phyloP scores from a whole-genome alignment of 2,888 invertebrate genomes.

The Hedychridium roseum region DNA sequence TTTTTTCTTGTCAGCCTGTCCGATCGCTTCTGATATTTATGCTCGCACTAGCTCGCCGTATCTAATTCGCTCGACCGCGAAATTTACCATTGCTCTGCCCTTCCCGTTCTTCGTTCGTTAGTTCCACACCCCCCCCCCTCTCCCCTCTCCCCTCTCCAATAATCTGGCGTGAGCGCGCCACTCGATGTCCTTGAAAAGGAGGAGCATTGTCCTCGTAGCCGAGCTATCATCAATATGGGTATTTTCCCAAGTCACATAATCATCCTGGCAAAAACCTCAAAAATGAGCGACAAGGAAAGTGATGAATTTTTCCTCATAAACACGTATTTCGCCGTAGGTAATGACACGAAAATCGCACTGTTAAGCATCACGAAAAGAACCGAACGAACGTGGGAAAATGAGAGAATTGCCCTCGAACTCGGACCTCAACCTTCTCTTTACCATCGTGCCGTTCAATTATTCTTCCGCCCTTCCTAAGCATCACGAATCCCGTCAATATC shows the following conservation, averaged over 20 bases:
- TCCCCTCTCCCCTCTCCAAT: constrained; percentile 3
- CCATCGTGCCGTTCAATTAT: too few species aligned
- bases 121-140: too few species aligned
- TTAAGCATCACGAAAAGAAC: constrained; percentile 41
- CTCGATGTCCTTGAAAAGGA: constrained; percentile 58
- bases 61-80: constrained; percentile 13
- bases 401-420: constrained; percentile 60
- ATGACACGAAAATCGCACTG: too few species aligned
- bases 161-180: constrained; percentile 31
- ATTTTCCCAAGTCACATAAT: too few species aligned
- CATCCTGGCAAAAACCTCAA: too few species aligned
- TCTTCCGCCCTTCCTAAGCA: too few species aligned
- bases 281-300: too few species aligned
- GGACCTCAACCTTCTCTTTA: constrained; percentile 60
- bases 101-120: constrained; percentile 18
- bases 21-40: constrained; percentile 20
- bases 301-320: too few species aligned
- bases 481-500: too few species aligned
- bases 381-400: constrained; percentile 59
- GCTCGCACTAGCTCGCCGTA: constrained; percentile 4
- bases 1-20: constrained; percentile 2
- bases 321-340: too few species aligned
- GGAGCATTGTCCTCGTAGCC: constrained; percentile 57
- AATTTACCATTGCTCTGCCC: constrained; percentile 7
- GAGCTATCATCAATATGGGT: too few species aligned